These are phyloP conservation scores for Porites rus DNA, from an alignment of 92 coral and sea anemone species.

Conservation along the genomic window DNA sequence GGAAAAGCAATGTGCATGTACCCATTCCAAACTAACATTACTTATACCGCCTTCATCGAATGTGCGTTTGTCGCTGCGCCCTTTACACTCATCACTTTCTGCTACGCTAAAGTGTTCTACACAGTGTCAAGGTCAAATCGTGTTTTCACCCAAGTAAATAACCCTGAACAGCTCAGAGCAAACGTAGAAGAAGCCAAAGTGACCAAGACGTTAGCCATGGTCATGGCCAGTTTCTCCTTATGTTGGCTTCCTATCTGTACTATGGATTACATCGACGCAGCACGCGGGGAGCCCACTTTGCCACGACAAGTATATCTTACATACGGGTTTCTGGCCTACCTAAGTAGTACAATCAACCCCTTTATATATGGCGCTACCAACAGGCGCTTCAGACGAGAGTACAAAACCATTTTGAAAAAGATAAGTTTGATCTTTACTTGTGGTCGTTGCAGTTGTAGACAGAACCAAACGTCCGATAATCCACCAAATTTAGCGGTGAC, in stretches of 20 bases:
- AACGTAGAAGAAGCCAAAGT: constrained; percentile 84
- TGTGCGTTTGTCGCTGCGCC: constrained; percentile 59
- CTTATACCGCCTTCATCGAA: no score
- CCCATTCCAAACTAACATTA: constrained; percentile 33
- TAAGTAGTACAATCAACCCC: constrained; percentile 71
- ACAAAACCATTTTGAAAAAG: constrained; percentile 37
- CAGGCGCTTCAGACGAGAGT: constrained; percentile 60
- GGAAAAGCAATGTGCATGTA: constrained; percentile 58
- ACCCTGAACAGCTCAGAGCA: constrained; percentile 59
- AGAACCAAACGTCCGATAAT: no score
- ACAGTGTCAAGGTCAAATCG: constrained; percentile 55
- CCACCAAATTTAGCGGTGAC: no score
- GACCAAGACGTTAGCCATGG: constrained; percentile 69
- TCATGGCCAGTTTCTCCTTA: constrained; percentile 65
- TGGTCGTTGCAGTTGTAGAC: background rate
- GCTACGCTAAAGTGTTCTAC: constrained; percentile 60
- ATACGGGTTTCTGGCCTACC: constrained; percentile 61
- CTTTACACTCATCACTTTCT: constrained; percentile 46
- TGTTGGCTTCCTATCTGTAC: constrained; percentile 82
- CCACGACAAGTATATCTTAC: constrained; percentile 60
- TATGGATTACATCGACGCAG: constrained; percentile 68
- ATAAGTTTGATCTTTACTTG: background rate
- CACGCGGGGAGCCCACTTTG: constrained; percentile 59
- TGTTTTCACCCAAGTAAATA: constrained; percentile 46
- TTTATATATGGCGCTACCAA: constrained; percentile 70